Conservation (phyloP, 2,888 invertebrate genomes). For the Stegophylla sp. region DNA sequence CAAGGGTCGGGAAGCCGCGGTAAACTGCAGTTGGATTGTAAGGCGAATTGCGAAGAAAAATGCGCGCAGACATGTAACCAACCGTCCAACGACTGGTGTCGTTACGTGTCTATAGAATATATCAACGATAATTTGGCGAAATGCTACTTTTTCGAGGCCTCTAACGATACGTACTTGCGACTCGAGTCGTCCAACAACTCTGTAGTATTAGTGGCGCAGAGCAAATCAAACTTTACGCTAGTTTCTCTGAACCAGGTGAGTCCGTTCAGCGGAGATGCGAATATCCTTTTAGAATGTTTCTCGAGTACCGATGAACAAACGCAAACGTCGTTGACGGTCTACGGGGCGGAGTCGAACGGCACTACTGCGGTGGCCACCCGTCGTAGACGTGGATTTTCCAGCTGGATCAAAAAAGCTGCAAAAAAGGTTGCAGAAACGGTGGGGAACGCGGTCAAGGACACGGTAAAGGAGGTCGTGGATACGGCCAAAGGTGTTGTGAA, state of each 20-base stretch:
- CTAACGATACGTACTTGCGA: background rate
- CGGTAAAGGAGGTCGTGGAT: conserved; percentile 52
- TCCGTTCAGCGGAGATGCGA: conserved; percentile 42
- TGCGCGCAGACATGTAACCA: conserved; percentile 46
- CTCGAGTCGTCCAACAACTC: background rate
- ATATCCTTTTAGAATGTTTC: conserved; percentile 46
- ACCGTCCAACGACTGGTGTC: conserved; percentile 43
- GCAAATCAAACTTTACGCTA: background rate
- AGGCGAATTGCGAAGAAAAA: conserved; percentile 21
- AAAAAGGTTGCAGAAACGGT: conserved; percentile 44
- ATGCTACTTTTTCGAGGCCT: conserved; percentile 35
- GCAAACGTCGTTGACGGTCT: conserved; percentile 53
- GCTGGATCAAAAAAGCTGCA: conserved; percentile 36
- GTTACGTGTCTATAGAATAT: conserved; percentile 44
- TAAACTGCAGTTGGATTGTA: background rate
- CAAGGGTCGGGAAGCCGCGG: background rate
- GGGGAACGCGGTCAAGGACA: conserved; percentile 54
- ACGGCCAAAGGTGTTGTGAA: conserved; percentile 56
- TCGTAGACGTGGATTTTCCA: conserved; percentile 54
- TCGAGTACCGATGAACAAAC: conserved; percentile 48
- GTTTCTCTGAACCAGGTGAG: conserved; percentile 29
- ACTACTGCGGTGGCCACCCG: conserved; percentile 11
- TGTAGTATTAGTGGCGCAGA: conserved; percentile 11
- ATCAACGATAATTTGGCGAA: background rate
- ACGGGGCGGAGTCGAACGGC: conserved; percentile 17